Base-by-base conservation (phyloP, 2,888 invertebrate species). In the Orchesella flavescens region DNA sequence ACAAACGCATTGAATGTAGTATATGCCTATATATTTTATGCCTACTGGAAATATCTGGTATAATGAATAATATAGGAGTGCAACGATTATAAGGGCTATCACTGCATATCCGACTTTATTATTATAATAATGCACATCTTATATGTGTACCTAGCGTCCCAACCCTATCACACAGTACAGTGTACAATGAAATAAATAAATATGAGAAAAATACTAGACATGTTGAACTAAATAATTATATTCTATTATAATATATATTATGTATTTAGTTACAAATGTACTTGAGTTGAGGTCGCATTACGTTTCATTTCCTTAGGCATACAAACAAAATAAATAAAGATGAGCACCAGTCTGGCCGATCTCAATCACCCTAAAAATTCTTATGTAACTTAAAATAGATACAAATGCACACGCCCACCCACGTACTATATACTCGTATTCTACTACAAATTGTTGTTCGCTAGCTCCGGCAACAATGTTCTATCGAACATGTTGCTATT, bases 301-400 rank as follows among this genome's bases (percentile, higher is more conserved):
- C 53, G n/a, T 23, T 21, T 44, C 73, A 46, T 61, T 73, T 73
- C 73, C 73, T 61, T 73, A 73, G 59, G 61, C 13, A 73, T 46
- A 43, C 13, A 59, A 19, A 59, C 9, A 66, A 43, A 66, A 66
- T 66, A 66, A 66, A 66, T 66, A 66, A 66, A 66, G 44, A 66
- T 66, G 44, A 66, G 44, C n/a, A 17, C 9, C 23, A 63, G 63
- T 66, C 66, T 66, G 44, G 43, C 17, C 44, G 17, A 44, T 66
- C 3, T 43, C 4, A 66, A 10, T 19, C 3, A 59, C 5, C 4
- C 2, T 59, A n/a, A 7, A 49, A 59, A 34, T 34, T 19, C n/a
- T n/a, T n/a, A n/a, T n/a, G n/a, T n/a, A n/a, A 59, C 59, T 12
- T 13, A 17, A 17, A 3, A 12, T 17, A 17, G 10, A 5, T 59